phyloP scores from a whole-genome alignment of 2,113 vertebrate species.

The Paralichthys olivaceus region DNA sequence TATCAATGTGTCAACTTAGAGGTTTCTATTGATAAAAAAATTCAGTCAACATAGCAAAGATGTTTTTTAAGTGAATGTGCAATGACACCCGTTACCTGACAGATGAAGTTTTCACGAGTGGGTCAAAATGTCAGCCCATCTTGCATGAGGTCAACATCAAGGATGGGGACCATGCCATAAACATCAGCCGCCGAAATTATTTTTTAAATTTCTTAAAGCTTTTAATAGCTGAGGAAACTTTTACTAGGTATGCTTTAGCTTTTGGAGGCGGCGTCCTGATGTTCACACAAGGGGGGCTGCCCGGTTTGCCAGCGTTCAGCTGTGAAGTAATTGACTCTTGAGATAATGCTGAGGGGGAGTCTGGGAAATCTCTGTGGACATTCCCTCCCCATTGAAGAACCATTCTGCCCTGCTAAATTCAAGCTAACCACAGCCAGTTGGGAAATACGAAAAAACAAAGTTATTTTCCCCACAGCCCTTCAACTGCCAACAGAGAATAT shows the following conservation, averaged over 20 bases:
- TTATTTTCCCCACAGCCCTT: background rate
- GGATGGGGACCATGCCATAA: slow-evolving; percentile 20
- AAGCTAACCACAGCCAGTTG: background rate
- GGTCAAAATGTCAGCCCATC: slow-evolving; percentile 42
- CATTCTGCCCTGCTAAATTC: background rate
- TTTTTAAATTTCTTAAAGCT: background rate
- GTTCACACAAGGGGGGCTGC: slow-evolving; percentile 53
- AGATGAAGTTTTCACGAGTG: slow-evolving; percentile 21
- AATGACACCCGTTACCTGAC: slow-evolving; percentile 26
- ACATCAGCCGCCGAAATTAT: background rate
- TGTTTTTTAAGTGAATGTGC: slow-evolving; percentile 12
- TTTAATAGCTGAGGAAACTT: slow-evolving; percentile 33
- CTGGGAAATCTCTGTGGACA: slow-evolving; percentile 12
- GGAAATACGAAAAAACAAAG: background rate
- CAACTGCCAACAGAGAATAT: background rate
- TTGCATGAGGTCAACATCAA: slow-evolving; percentile 30
- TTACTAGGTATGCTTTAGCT: slow-evolving; percentile 21
- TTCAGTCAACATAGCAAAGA: background rate
- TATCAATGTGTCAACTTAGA: too few relatives aligned
- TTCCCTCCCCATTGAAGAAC: background rate
- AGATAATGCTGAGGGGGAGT: slow-evolving; percentile 45
- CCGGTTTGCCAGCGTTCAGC: slow-evolving; percentile 56
- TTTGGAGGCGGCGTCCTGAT: slow-evolving; percentile 47
- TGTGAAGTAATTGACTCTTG: slow-evolving; percentile 57
- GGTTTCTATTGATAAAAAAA: slow-evolving; percentile 3